Evolutionary conservation across 2,113 vertebrate genomes (phyloP).

Genomic region (Chaetura pelagica): DNA sequence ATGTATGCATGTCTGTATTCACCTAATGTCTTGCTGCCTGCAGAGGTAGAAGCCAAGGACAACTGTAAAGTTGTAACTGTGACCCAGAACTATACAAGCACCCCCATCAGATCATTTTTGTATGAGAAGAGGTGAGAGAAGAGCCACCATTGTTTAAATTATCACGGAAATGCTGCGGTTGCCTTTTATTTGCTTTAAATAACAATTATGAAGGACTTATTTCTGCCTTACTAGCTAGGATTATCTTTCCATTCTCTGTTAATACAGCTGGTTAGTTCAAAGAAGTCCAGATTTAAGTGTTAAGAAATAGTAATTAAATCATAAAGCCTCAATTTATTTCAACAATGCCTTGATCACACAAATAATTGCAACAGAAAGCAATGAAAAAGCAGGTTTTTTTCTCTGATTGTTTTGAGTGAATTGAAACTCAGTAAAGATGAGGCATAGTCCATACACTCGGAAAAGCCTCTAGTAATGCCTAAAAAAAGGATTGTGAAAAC

Average conservation of each 20-base stretch:
- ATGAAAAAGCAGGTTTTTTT: not conserved
- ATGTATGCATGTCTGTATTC: not conserved
- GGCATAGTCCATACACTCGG: not conserved
- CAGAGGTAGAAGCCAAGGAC: not conserved
- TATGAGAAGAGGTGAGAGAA: not conserved
- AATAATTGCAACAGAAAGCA: not conserved
- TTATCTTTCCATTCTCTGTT: not conserved
- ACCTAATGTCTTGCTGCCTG: not conserved
- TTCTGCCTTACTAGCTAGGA: not conserved
- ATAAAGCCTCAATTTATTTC: not conserved
- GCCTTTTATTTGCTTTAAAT: conserved; percentile 3
- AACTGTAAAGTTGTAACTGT: not conserved
- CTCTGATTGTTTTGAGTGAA: not conserved
- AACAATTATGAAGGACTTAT: not conserved
- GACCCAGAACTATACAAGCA: not conserved
- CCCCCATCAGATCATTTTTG: not conserved
- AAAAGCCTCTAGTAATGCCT: not conserved
- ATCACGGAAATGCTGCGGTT: not conserved
- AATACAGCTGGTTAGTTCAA: not conserved
- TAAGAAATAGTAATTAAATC: not conserved
- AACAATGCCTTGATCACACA: not conserved
- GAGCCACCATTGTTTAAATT: not conserved
- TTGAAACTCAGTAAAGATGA: not conserved
- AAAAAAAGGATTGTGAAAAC: not conserved
- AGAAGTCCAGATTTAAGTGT: not conserved